These are phyloP conservation scores for Sinodicranocentrus sp. DNA, from an alignment of 2,888 invertebrate species.

Conservation along the genomic window DNA sequence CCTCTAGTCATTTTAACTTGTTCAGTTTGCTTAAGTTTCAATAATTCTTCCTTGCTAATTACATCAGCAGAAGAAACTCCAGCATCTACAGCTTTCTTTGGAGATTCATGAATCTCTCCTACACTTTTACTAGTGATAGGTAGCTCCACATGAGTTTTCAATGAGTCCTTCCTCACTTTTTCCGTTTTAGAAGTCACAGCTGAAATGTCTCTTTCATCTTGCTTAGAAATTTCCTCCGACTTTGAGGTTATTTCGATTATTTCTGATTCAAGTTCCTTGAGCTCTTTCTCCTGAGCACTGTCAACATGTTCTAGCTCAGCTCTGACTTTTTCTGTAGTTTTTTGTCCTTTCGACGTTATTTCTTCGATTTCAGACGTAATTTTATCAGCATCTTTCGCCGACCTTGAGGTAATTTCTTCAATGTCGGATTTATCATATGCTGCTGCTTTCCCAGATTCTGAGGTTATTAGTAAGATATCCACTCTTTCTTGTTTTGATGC, in stretches of 20 bases:
- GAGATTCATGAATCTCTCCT: slow-evolving; percentile 64
- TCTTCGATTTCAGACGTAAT: slow-evolving; percentile 39
- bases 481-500: slow-evolving; percentile 51
- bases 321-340: too few relatives aligned
- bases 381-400: slow-evolving; percentile 21
- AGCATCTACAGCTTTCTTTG: neutral
- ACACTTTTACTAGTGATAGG: slow-evolving; percentile 79
- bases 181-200: slow-evolving; percentile 32
- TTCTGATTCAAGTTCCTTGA: slow-evolving; percentile 42
- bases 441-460: slow-evolving; percentile 11
- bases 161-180: slow-evolving; percentile 29
- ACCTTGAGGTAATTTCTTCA: slow-evolving; percentile 42
- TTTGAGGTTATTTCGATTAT: slow-evolving; percentile 44
- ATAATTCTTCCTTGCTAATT: too few relatives aligned
- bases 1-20: neutral
- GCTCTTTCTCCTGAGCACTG: neutral
- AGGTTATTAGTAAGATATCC: slow-evolving; percentile 47
- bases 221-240: slow-evolving; percentile 18
- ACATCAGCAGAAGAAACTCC: too few relatives aligned
- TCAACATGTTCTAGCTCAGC: slow-evolving; percentile 19
- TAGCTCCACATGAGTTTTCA: slow-evolving; percentile 24
- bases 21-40: too few relatives aligned
- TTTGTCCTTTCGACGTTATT: slow-evolving; percentile 15
- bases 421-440: slow-evolving; percentile 51
- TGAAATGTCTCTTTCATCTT: slow-evolving; percentile 35